Evolutionary conservation across 2,113 vertebrate genomes (phyloP), one percentile per base, ranked within the genome.

Genomic region (Lampris incognitus): DNA sequence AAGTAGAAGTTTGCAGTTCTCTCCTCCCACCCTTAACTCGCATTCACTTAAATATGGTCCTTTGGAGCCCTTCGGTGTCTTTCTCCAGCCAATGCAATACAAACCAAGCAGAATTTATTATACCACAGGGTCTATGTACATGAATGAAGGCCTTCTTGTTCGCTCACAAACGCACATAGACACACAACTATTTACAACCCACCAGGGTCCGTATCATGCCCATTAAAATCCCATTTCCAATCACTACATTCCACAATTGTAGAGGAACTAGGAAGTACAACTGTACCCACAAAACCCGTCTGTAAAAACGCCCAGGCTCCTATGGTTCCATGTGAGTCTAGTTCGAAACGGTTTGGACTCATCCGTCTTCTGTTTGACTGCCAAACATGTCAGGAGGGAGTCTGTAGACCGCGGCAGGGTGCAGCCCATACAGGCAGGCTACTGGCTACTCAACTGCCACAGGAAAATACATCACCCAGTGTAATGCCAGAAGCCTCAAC

Each of bases 401-500:
- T 76, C 44, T 48, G 59, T 42, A 54, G 69, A 50, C 46, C 36
- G 71, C 39, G 48, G 66, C 40, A 36, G 54, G 73, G 69, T 2
- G 64, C 66, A 55, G 51, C 40, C 74, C 3, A 3, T 62, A 52
- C 58, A 13, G 65, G 83, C 76, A n/a, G 73, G 69, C 74, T 67
- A 74, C 72, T 75, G 72, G 72, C 54, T 63, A 49, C 24, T 39
- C 69, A 2, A 6, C 69, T 69, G 71, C 78, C 79, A 78, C 77
- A 86, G 89, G 88, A 91, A 90, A 85, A 82, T 51, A 89, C 88
- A 74, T 91, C 84, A 86, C 63, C 84, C 82, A 76, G 49, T 87
- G 87, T 24, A 85, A 91, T 81, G 83, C 63, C 57, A 80, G 76
- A 13, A 71, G 70, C 76, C 66, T 59, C 62, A 76, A 78, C 83